These are phyloP conservation scores for Protonemura montana DNA, from an alignment of 2,888 invertebrate genomes.

Conservation along the genomic window DNA sequence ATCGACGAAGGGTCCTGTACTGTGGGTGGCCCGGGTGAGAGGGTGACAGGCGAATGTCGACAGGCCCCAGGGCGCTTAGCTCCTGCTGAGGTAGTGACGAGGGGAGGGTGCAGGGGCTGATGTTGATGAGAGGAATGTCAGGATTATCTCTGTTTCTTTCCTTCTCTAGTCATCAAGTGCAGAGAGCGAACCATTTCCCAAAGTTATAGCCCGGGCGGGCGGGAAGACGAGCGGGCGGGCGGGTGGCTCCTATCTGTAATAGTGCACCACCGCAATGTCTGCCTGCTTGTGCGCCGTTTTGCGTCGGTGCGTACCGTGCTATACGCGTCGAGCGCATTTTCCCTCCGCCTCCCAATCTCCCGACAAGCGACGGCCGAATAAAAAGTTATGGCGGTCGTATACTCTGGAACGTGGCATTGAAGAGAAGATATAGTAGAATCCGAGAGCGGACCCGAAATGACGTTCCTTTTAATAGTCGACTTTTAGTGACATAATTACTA, in stretches of 20 bases:
- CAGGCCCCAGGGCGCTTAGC: neutral
- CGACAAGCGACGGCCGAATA: conserved; percentile 42
- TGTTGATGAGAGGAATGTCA: conserved; percentile 41
- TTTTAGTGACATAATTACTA: conserved; percentile 42
- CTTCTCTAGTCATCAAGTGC: conserved; percentile 41
- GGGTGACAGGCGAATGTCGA: neutral
- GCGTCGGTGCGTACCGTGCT: conserved; percentile 15
- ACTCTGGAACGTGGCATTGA: conserved; percentile 41
- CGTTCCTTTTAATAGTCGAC: conserved; percentile 41
- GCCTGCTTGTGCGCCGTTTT: neutral
- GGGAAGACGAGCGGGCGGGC: too few species aligned
- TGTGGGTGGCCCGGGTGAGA: neutral
- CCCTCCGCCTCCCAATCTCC: conserved; percentile 36
- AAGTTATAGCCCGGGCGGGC: conserved; percentile 36
- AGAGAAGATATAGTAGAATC: conserved; percentile 40
- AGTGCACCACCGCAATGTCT: conserved; percentile 1
- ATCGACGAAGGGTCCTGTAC: conserved; percentile 21
- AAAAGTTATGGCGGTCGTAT: conserved; percentile 42
- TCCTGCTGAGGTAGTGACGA: neutral
- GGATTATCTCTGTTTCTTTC: conserved; percentile 42
- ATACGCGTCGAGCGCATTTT: conserved; percentile 13
- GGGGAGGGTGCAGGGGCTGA: conserved; percentile 25
- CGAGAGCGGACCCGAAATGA: conserved; percentile 30
- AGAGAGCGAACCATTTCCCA: conserved; percentile 41
- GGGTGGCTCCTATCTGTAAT: conserved; percentile 39